A percentile compares a stretch with the other conserved stretches of the same genome.
These are phyloP conservation scores for Sapayoa aenigma DNA, from an alignment of 2,113 vertebrate species.

Conservation along the genomic window DNA sequence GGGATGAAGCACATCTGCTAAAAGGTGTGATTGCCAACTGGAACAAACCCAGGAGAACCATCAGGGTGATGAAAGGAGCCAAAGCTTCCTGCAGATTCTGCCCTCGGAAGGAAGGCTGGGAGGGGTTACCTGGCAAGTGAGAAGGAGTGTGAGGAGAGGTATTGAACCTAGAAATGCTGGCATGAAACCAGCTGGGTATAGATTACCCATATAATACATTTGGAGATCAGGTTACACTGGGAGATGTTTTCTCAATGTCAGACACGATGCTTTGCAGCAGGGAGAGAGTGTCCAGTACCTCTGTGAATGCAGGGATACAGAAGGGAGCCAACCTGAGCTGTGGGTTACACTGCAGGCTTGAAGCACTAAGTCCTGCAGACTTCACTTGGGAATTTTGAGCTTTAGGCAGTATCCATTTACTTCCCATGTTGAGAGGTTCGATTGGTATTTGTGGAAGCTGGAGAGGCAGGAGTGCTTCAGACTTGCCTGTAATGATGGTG, in stretches of 20 bases:
- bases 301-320: neutral
- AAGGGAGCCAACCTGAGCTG: neutral
- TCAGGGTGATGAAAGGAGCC: neutral
- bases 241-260: neutral
- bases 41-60: neutral
- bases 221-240: neutral
- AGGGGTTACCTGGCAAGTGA: neutral
- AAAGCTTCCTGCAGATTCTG: neutral
- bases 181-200: neutral
- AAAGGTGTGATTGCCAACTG: neutral
- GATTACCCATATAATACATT: neutral
- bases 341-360: neutral
- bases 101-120: neutral
- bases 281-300: neutral
- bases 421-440: neutral
- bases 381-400: neutral
- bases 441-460: neutral
- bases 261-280: neutral
- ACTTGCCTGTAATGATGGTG: neutral
- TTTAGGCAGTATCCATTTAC: too few species aligned
- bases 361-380: neutral
- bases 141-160: neutral
- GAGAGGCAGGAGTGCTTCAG: neutral
- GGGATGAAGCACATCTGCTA: neutral
- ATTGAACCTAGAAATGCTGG: neutral